Percentiles rank a stretch among this genome's conserved stretches.
Conservation (phyloP, 2,888 invertebrate genomes). For the Pocota personata region DNA sequence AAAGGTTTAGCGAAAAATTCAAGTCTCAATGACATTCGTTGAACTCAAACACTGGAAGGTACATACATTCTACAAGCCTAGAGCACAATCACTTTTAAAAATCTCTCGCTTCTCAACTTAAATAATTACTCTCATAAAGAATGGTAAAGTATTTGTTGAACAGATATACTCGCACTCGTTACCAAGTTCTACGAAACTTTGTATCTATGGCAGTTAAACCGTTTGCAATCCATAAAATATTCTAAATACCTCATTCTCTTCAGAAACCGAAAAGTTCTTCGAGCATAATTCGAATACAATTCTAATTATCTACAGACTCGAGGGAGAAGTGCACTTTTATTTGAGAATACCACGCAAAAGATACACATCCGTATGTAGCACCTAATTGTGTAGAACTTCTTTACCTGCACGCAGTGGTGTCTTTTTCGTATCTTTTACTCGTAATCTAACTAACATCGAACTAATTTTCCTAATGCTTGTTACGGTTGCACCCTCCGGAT, state of each 20-base stretch:
- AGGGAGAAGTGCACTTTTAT: constrained; percentile 22
- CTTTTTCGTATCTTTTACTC: constrained; percentile 44
- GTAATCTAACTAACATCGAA: constrained; percentile 65
- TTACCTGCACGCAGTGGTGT: background rate
- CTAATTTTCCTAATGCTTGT: constrained; percentile 71
- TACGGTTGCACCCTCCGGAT: constrained; percentile 61
- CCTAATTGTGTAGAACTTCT: background rate
- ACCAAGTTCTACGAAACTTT: background rate
- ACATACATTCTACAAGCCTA: background rate
- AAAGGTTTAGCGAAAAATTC: background rate
- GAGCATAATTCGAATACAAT: constrained; percentile 38
- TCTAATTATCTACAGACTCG: constrained; percentile 52
- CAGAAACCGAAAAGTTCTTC: background rate
- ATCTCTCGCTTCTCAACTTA: constrained; percentile 18
- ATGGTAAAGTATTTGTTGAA: background rate
- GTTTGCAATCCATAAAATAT: background rate
- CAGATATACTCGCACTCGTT: background rate
- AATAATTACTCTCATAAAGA: constrained; percentile 37
- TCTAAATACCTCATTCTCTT: background rate
- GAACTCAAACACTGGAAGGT: background rate
- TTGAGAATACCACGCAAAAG: constrained; percentile 26
- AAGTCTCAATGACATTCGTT: no score
- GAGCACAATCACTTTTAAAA: background rate
- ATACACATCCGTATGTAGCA: background rate
- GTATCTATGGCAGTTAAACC: background rate